Base-by-base conservation (phyloP, 53 echinoderm and acorn worm species). In the Antedon mediterranea region DNA sequence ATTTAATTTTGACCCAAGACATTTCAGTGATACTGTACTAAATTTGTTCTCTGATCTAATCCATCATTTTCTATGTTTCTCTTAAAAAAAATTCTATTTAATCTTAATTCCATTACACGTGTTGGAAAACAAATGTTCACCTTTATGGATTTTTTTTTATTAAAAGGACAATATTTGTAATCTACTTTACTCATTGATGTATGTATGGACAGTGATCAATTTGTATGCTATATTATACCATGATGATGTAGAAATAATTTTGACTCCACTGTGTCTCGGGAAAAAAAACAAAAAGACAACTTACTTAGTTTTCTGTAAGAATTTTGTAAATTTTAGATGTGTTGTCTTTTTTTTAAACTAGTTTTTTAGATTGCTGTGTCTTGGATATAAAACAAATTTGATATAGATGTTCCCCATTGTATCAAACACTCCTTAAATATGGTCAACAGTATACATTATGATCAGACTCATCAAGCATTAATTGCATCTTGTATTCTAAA, bases 321-420 rank as follows among this genome's bases (percentile, higher is more conserved):
- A 57, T 57, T 57, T 57, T 57, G 57, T 57, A 57, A 57, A 57
- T 57, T 57, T 57, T 57, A 57, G 57, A 57, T 57, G 57, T 57
- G 57, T 57, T 18, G 7, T 18, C 7, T 57, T 57, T 11, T 57
- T 57, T 57, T 57, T 13, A 57, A 57, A 57, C 7, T 57, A 57
- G 57, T 57, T 57, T 57, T 57, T 13, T 57, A 57, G 57, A 57
- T 57, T 57, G 57, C 57, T 26, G 57, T 57, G 57, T 57, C 57
- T 57, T 41, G 13, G 41, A 41, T 41, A 41, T n/a, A 41, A 41
- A 41, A 7, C 13, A 13, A 5, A 5, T 41, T 41, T 41, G 41
- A 41, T 41, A 41, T 41, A 41, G 41, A 41, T 41, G 41, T 41
- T 41, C 13, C 41, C 41, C 13, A n/a, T n/a, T n/a, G n/a, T n/a